A percentile compares a stretch with the other conserved stretches of the same genome.
Evolutionary conservation across 2,797 vertebrate genomes (phyloP).

Genomic region (Ispidina lecontei): DNA sequence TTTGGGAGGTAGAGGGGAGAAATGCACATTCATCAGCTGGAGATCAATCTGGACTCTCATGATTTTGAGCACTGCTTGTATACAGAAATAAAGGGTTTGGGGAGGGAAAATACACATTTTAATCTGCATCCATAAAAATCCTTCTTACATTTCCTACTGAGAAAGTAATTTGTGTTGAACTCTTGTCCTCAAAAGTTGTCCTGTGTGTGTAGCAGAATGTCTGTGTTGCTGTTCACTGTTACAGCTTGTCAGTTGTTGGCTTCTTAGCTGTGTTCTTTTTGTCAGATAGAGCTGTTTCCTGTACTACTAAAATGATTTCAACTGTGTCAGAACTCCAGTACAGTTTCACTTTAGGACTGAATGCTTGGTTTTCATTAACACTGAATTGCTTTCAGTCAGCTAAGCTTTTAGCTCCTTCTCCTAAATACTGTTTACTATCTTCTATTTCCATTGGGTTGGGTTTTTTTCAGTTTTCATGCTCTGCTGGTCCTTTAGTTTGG

Average conservation of each 20-base stretch:
- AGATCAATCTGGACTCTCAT: background rate
- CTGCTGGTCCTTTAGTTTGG: background rate
- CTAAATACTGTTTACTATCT: background rate
- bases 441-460: fast-evolving
- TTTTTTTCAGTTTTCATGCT: background rate
- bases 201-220: background rate
- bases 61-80: background rate
- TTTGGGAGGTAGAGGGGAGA: background rate
- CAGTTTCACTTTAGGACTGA: background rate
- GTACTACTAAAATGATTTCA: background rate
- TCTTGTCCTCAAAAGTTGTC: background rate
- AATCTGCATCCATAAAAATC: background rate
- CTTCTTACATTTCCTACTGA: background rate
- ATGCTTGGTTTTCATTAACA: background rate
- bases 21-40: background rate
- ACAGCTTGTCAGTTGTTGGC: background rate
- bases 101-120: background rate
- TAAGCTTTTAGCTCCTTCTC: background rate
- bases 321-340: background rate
- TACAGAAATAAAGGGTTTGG: background rate
- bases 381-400: background rate
- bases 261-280: background rate
- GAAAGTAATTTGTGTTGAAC: background rate
- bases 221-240: background rate
- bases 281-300: background rate